Evolutionary conservation across 2,888 invertebrate genomes (phyloP), one percentile per base, ranked within the genome.

Genomic region (Melanchra persicariae): DNA sequence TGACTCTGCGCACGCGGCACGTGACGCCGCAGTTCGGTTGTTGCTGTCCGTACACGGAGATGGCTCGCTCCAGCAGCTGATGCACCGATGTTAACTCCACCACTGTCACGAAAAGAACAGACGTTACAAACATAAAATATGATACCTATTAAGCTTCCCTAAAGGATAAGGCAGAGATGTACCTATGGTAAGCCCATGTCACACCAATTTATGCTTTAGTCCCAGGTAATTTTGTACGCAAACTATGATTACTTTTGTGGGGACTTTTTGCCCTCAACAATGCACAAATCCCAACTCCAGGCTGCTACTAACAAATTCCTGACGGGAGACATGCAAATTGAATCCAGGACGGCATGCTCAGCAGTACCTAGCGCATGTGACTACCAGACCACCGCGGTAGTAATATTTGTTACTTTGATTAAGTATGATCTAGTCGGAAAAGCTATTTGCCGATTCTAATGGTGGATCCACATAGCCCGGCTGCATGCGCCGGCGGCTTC

Each of bases 41-140:
- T 81, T 94, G 93, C n/a, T 88, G 88, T 0, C 91, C 88, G 79
- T 94, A 96, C 54, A 96, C 93, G 5, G 90, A 86, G 74, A 96
- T 87, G 34, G 96, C 96, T 43, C 96, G 95, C 64, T 95, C 93
- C 51, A 96, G 85, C 82, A 97, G 89, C 81, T 95, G 96, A 79
- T 92, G 96, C 55, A 88, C 93, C 79, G 92, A 96, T 88, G 91
- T 96, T 89, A 93, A 92, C 91, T 90, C 95, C 85, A 90, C 91
- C 84, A 88, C 96, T 95, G 84, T 61, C 45, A 55, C 4, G 34
- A 45, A 24, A 73, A 71, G 66, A 57, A 59, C 3, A 47, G 26
- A 55, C 26, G 12, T n/a, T 34, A 55, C 7, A 45, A 19, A 55
- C 17, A 24, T 57, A 40, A 7, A 30, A 43, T 7, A 64, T 10